Evolutionary conservation across 2,888 invertebrate species (phyloP).

Genomic region (Tolmerus cingulatus): DNA sequence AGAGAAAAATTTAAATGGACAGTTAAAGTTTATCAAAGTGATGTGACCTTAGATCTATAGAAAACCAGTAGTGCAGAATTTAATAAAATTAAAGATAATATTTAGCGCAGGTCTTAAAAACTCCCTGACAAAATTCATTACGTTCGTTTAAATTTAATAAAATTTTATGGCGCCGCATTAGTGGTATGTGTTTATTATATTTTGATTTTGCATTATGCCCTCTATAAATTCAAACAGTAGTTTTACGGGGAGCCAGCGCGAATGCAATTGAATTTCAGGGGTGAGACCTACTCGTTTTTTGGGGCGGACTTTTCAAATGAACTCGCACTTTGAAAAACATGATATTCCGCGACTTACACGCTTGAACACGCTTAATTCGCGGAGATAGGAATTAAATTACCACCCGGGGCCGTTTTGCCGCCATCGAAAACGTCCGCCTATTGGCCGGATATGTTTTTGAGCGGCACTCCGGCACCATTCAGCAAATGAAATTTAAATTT

Average conservation of each 20-base stretch:
- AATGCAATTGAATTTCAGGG: neutral
- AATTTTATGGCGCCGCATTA: neutral
- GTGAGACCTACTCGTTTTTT: neutral
- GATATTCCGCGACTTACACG: neutral
- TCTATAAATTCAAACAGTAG: neutral
- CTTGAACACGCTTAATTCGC: neutral
- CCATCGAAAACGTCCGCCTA: neutral
- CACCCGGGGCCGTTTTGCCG: neutral
- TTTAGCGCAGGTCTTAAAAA: neutral
- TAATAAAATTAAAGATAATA: neutral
- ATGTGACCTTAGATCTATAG: too few relatives aligned
- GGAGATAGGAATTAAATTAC: neutral
- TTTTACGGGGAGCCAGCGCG: neutral
- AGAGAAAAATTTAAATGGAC: too few relatives aligned
- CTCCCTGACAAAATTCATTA: neutral
- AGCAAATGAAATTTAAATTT: slow-evolving; percentile 22
- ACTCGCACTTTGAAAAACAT: neutral
- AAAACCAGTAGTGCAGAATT: too few relatives aligned
- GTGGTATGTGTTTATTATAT: neutral
- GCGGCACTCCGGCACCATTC: neutral
- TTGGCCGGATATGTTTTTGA: neutral
- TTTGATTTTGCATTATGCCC: neutral
- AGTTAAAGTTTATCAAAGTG: too few relatives aligned
- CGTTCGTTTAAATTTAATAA: neutral
- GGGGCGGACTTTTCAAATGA: neutral